Conservation (phyloP, 2,113 vertebrate genomes). For the Phalacrocorax carbo region DNA sequence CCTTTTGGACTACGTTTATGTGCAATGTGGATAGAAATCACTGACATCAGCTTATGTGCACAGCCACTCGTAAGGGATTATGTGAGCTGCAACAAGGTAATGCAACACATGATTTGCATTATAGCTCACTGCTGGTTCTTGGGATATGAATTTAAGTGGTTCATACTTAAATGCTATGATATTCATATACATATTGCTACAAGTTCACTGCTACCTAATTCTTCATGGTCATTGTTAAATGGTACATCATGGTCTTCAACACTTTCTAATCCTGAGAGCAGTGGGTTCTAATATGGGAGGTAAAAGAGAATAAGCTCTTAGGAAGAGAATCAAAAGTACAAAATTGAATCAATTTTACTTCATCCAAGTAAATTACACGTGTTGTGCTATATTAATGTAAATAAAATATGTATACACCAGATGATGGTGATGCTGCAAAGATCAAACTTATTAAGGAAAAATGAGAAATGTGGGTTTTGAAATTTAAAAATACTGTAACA, state of each 20-base stretch:
- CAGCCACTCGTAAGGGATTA: not conserved
- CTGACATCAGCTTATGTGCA: not conserved
- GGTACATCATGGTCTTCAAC: not conserved
- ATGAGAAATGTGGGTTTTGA: not conserved
- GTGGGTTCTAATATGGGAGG: not conserved
- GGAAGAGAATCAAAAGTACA: not conserved
- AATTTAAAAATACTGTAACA: not conserved
- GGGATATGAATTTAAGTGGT: not conserved
- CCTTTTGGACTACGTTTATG: not conserved
- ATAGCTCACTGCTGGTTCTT: not conserved
- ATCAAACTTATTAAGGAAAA: not conserved
- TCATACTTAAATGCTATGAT: not conserved
- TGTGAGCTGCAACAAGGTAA: not conserved
- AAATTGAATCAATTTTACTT: not conserved
- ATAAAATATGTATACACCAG: not conserved
- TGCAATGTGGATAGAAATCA: not conserved
- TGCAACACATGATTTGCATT: not conserved
- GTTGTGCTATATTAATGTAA: not conserved
- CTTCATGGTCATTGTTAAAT: not conserved
- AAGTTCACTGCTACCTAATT: not conserved
- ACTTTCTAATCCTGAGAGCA: not conserved
- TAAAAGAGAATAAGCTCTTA: slow-evolving; percentile 5
- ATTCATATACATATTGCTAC: not conserved
- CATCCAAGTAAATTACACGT: not conserved
- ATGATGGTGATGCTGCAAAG: not conserved